These are phyloP conservation scores for Lepus americanus DNA, from an alignment of 2,113 vertebrate genomes.

Conservation along the genomic window DNA sequence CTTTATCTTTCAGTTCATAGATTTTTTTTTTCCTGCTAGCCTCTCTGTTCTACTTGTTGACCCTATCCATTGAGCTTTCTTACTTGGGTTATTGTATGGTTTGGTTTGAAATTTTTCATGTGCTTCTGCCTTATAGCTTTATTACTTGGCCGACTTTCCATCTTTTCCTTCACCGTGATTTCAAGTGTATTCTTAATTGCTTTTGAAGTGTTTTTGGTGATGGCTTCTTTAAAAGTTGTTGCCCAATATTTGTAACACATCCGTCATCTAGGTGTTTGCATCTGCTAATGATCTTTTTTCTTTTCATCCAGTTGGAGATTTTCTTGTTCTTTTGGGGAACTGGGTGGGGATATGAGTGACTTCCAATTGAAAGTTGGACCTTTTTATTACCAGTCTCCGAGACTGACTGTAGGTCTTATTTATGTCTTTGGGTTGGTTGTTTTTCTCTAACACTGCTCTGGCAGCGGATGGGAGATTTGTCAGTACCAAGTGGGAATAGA, in stretches of 20 bases:
- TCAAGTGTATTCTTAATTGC: background rate
- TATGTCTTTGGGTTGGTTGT: background rate
- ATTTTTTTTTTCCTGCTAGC: background rate
- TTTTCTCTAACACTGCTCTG: background rate
- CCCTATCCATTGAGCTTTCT: background rate
- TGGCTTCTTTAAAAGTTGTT: background rate
- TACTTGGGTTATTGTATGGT: background rate
- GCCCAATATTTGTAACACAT: background rate
- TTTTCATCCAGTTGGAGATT: background rate
- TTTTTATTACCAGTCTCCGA: background rate
- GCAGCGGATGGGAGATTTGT: background rate
- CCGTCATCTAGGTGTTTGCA: background rate
- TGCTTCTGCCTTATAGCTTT: background rate
- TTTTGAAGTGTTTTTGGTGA: background rate
- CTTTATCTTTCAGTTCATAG: background rate
- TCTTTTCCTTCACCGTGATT: background rate
- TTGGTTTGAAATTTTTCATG: background rate
- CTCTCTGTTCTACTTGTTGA: background rate
- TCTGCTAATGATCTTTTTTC: background rate
- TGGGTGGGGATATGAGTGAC: background rate
- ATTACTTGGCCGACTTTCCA: background rate
- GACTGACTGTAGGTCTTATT: background rate
- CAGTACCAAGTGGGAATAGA: background rate
- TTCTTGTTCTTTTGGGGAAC: background rate
- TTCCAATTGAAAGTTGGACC: background rate